These are phyloP conservation scores for Scaptomyza polygonia DNA, from an alignment of 2,888 invertebrate species.

Conservation along the genomic window DNA sequence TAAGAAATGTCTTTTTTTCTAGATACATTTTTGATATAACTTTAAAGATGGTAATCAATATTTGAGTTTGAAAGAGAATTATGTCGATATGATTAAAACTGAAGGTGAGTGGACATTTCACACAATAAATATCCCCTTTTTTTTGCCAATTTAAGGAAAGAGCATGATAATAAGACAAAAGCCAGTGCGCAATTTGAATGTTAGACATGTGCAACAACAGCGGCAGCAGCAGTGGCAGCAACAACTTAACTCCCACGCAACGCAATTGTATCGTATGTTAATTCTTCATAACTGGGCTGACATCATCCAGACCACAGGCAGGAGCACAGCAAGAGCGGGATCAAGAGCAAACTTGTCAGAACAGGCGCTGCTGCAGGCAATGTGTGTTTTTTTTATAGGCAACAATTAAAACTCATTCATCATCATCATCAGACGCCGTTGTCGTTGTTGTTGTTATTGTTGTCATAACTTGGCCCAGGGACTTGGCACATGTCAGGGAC, in stretches of 20 bases:
- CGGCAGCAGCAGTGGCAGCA: constrained; percentile 4
- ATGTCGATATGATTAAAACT: too few species aligned
- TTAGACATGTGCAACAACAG: constrained; percentile 68
- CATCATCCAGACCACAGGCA: constrained; percentile 66
- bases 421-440: constrained; percentile 68
- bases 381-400: constrained; percentile 64
- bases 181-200: constrained; percentile 66
- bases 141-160: background rate
- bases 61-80: too few species aligned
- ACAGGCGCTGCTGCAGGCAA: constrained; percentile 46
- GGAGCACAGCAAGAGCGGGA: constrained; percentile 34
- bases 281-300: constrained; percentile 79
- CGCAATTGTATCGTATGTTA: constrained; percentile 54
- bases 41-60: too few species aligned
- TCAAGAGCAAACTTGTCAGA: constrained; percentile 24
- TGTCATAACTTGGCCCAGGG: constrained; percentile 64
- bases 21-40: too few species aligned
- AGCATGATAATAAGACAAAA: constrained; percentile 46
- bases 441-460: constrained; percentile 37
- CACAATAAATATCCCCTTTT: background rate
- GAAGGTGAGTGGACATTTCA: too few species aligned
- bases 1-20: too few species aligned
- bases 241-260: constrained; percentile 50
- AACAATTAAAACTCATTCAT: constrained; percentile 81
- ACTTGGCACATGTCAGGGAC: constrained; percentile 63